Evolutionary conservation across 2,797 vertebrate genomes (phyloP).

Genomic region (Enteromius afrohamiltoni): DNA sequence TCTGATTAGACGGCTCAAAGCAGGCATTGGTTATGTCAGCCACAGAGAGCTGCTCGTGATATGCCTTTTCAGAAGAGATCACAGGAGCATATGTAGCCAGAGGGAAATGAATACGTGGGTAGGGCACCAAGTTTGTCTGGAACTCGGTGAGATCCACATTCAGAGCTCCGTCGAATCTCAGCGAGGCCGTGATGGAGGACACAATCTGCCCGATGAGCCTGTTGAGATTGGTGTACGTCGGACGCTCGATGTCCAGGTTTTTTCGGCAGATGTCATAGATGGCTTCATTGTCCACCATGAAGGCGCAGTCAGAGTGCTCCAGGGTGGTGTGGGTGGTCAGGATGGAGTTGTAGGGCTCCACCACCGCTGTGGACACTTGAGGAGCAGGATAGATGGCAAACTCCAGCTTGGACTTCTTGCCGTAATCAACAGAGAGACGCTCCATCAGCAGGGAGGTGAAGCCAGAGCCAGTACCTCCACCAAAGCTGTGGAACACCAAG

Average conservation of each 20-base stretch:
- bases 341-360: constrained; percentile 84
- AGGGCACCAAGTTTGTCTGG: constrained; percentile 61
- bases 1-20: constrained; percentile 84
- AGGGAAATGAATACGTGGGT: constrained; percentile 59
- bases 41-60: constrained; percentile 84
- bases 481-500: constrained; percentile 83
- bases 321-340: constrained; percentile 82
- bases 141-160: constrained; percentile 61
- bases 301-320: constrained; percentile 85
- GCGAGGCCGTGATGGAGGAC: constrained; percentile 59
- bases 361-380: constrained; percentile 72
- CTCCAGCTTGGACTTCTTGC: constrained; percentile 84
- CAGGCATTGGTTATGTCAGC: constrained; percentile 83
- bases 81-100: constrained; percentile 65
- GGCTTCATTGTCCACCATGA: constrained; percentile 83
- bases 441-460: constrained; percentile 87
- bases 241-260: constrained; percentile 83
- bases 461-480: constrained; percentile 83
- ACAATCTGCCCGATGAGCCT: constrained; percentile 56
- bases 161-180: constrained; percentile 58
- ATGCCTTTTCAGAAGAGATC: constrained; percentile 83
- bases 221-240: constrained; percentile 77
- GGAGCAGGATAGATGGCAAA: constrained; percentile 74
- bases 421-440: constrained; percentile 83
- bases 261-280: constrained; percentile 84